Conservation (phyloP, 1,140 invertebrate genomes). For the Lordiphosa collinella region DNA sequence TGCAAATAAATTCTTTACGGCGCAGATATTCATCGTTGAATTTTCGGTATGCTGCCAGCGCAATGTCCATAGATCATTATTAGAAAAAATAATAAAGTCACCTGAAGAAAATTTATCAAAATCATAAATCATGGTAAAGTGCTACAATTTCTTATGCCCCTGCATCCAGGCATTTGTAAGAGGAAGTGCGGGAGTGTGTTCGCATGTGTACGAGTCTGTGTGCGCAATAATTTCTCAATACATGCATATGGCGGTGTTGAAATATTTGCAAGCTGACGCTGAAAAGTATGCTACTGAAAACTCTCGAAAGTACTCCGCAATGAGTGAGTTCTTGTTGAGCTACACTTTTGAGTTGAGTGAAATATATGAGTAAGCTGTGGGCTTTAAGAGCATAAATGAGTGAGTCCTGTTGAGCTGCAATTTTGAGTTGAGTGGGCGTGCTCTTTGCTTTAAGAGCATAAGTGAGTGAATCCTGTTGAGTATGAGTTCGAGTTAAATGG, state of each 20-base stretch:
- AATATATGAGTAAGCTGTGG: no score
- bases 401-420: not conserved
- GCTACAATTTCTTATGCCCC: conserved; percentile 49
- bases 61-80: conserved; percentile 62
- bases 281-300: conserved; percentile 28
- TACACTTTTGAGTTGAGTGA: no score
- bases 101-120: conserved; percentile 72
- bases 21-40: not conserved
- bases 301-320: not conserved
- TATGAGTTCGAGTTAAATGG: no score
- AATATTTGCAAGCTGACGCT: conserved; percentile 40
- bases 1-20: not conserved
- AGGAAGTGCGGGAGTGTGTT: not conserved
- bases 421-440: not conserved
- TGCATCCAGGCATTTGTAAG: conserved; percentile 15
- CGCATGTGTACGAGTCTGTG: conserved; percentile 3
- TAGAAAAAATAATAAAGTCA: conserved; percentile 72
- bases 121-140: conserved; percentile 74
- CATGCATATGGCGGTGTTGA: conserved; percentile 32
- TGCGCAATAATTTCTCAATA: conserved; percentile 50
- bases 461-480: no score
- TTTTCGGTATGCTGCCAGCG: not conserved
- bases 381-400: conserved; percentile 17
- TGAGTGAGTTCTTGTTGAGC: not conserved
- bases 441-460: no score